A percentile compares a stretch with the other conserved stretches of the same genome.
Conservation (phyloP, 2,888 invertebrate species). For the Candidula unifasciata region DNA sequence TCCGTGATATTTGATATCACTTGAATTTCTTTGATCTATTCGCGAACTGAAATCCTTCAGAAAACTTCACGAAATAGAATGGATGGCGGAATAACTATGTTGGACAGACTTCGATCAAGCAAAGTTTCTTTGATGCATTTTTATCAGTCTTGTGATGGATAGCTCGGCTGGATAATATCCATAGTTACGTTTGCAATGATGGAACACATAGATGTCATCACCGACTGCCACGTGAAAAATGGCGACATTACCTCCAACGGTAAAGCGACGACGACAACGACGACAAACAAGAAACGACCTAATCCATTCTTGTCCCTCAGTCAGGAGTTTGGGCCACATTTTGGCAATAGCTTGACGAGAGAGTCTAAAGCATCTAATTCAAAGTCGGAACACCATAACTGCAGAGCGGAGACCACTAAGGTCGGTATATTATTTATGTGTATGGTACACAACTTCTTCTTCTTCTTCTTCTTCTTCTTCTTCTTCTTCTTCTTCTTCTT, state of each 20-base stretch:
- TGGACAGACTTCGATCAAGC: too few relatives aligned
- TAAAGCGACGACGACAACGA: not conserved
- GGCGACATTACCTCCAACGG: constrained; percentile 43
- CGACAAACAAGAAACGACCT: constrained; percentile 9
- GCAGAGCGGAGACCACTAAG: constrained; percentile 15
- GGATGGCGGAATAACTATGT: not conserved
- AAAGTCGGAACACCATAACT: not conserved
- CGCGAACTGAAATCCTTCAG: not conserved
- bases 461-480: too few relatives aligned
- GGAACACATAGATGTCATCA: constrained; percentile 48
- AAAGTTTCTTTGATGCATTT: too few relatives aligned
- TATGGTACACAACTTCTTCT: not conserved
- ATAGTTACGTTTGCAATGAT: not conserved
- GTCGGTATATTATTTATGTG: constrained; percentile 5
- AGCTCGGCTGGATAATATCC: not conserved
- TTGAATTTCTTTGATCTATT: not conserved
- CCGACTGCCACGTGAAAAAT: constrained; percentile 43
- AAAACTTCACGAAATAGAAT: not conserved
- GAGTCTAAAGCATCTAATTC: constrained; percentile 15
- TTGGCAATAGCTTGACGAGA: constrained; percentile 2
- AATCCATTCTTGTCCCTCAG: constrained; percentile 30
- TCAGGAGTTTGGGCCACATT: not conserved
- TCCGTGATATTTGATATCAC: not conserved
- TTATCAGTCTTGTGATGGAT: not conserved
- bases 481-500: not conserved